Base-by-base conservation (phyloP, 2,888 invertebrate species). In the Psylliodes chrysocephalus region DNA sequence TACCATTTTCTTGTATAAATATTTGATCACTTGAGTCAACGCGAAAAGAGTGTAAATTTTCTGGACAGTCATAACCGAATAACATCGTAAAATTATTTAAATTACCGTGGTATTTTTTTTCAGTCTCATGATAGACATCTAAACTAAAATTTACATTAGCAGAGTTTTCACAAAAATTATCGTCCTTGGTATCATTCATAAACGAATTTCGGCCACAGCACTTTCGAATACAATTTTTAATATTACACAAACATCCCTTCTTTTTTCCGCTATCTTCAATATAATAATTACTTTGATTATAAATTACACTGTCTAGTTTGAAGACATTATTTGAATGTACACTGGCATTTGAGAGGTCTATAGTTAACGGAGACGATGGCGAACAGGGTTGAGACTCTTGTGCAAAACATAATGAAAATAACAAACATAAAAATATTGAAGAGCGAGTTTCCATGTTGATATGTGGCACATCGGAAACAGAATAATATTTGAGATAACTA, bases 281-380 rank as follows among this genome's bases (percentile, higher is more conserved):
- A 19, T 14, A 49, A 28, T 49, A 19, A 30, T 49, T 15, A 10
- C 14, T 18, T 49, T 28, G 1, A 2, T n/a, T 15, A 15, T 49
- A 49, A 10, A 15, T 49, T 0, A 65, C 18, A 5, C 40, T 30
- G 28, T 67, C 22, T 25, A 38, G 54, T 64, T 60, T 7, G 54
- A 7, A 33, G 51, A 56, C 2, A 19, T 47, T 1, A 19, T 33
- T 22, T 10, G 49, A 4, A 7, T 33, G 2, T 71, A 28, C n/a
- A 5, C 6, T 1, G 1, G 49, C 71, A 49, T 68, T 61, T 1
- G 68, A 53, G 7, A 74, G 64, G 17, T 49, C 30, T 12, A 49
- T 15, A 15, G 7, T 12, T 2, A 30, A 19, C 4, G 6, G 3
- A n/a, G n/a, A n/a, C 4, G 10, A 49, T 28, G 14, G 1, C 8